These are phyloP conservation scores for Callithrix jacchus DNA, from an alignment of 2,113 vertebrate species.

Conservation along the genomic window DNA sequence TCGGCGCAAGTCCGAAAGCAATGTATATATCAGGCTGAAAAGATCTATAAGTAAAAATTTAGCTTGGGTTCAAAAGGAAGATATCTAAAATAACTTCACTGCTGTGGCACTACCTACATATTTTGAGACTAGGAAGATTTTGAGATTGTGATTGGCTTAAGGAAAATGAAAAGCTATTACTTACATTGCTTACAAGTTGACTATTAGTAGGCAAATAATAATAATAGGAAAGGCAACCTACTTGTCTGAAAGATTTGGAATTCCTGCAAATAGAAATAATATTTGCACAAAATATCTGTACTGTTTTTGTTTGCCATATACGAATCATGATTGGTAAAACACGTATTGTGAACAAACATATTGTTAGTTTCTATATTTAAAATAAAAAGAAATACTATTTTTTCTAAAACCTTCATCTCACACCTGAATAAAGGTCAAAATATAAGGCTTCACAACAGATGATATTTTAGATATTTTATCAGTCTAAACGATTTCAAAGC, in stretches of 20 bases:
- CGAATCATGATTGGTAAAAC: not conserved
- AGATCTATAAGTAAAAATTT: slow-evolving; percentile 56
- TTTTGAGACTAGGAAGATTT: slow-evolving; percentile 59
- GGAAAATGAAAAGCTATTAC: slow-evolving; percentile 69
- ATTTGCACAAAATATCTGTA: not conserved
- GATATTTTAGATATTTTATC: slow-evolving; percentile 59
- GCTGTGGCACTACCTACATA: slow-evolving; percentile 70
- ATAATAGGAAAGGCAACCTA: slow-evolving; percentile 37
- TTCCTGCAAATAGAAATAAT: slow-evolving; percentile 53
- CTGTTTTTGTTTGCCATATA: not conserved
- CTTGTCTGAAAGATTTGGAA: slow-evolving; percentile 28
- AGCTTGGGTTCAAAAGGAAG: slow-evolving; percentile 48
- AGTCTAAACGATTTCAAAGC: slow-evolving; percentile 63
- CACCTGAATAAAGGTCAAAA: slow-evolving; percentile 73
- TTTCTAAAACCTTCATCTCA: slow-evolving; percentile 72
- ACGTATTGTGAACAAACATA: not conserved
- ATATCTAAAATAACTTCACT: slow-evolving; percentile 38
- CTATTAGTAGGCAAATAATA: slow-evolving; percentile 56
- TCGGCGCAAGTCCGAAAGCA: slow-evolving; percentile 63
- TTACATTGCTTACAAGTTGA: slow-evolving; percentile 56
- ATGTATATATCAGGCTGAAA: slow-evolving; percentile 75
- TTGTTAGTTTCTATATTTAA: not conserved
- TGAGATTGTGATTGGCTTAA: slow-evolving; percentile 70
- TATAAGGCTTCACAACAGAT: slow-evolving; percentile 65
- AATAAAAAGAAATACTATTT: not conserved